Base-by-base conservation (phyloP, 2,113 vertebrate genomes). In the Gambusia holbrooki region DNA sequence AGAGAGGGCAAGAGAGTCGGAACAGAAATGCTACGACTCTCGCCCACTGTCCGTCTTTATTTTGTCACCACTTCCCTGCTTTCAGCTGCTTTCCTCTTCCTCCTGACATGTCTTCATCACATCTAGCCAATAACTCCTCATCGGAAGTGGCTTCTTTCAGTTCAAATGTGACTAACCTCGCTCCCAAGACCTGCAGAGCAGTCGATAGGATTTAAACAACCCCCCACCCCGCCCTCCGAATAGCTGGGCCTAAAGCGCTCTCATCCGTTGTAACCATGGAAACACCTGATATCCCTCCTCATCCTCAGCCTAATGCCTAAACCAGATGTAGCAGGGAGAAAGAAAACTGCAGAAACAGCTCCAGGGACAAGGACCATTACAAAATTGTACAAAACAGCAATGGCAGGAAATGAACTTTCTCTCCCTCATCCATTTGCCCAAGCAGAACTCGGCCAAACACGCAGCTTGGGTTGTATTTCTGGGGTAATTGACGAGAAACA, bases 201-300 rank as follows among this genome's bases (percentile, higher is more conserved):
- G 79, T 64, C 51, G 27, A 67, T 72, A 45, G 70, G 73, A 81
- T 84, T 87, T 64, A 71, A 82, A 73, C 58, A 25, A 63, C 42
- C 66, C 74, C 79, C 82, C 65, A 7, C 33, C 29, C 70, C 72
- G 79, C 82, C 66, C 1, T 1, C 35, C 10, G 84, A 88, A 90
- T 91, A 90, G 80, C 83, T 66, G 58, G 22, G 58, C 77, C 61
- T 25, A 2, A 85, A 80, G 73, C 42, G 62, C 73, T 84, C 76
- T 78, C 66, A 64, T 74, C 76, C 30, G 5, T 40, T 0, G 88
- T 93, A 85, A 84, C 90, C 90, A 93, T 92, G 87, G 92, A 81
- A 90, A 93, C 92, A 71, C 48, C 33, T 64, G 69, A 61, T 75
- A 71, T 64, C 82, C 69, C 17, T 74, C 73, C 45, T 77, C 72